Conservation (phyloP, 2,888 invertebrate genomes). For the Sinopyrophorus schimmeli region DNA sequence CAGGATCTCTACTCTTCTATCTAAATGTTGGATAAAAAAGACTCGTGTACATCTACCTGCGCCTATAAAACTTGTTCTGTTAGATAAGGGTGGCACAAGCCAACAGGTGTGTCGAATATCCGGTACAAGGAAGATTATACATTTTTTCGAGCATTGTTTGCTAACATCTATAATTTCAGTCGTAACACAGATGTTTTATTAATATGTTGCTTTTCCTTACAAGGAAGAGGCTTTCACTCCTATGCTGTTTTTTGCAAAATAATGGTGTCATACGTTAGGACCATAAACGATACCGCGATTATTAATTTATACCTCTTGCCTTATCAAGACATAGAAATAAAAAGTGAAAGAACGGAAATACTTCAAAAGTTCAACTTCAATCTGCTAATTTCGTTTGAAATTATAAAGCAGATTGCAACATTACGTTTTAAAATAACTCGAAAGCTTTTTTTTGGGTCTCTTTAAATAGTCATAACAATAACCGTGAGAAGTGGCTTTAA, state of each 20-base stretch:
- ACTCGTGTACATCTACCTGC: constrained; percentile 22
- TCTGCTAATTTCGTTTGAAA: no score
- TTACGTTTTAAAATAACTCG: no score
- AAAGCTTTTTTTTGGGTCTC: no score
- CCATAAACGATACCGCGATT: no score
- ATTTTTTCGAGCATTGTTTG: constrained; percentile 8
- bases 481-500: constrained; percentile 5
- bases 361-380: no score
- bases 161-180: not conserved
- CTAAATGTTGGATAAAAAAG: constrained; percentile 9
- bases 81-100: constrained; percentile 27
- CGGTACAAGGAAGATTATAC: constrained; percentile 12
- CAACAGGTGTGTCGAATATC: constrained; percentile 25
- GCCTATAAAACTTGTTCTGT: constrained; percentile 15
- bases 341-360: no score
- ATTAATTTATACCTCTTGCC: no score
- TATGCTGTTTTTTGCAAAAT: no score
- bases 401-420: no score
- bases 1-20: not conserved
- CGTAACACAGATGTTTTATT: not conserved
- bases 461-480: constrained; percentile 2
- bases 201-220: constrained; percentile 5
- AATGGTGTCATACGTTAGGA: no score
- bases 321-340: no score
- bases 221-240: constrained; percentile 5